Base-by-base conservation (phyloP, 2,113 vertebrate species). In the Cynopterus brachyotis region DNA sequence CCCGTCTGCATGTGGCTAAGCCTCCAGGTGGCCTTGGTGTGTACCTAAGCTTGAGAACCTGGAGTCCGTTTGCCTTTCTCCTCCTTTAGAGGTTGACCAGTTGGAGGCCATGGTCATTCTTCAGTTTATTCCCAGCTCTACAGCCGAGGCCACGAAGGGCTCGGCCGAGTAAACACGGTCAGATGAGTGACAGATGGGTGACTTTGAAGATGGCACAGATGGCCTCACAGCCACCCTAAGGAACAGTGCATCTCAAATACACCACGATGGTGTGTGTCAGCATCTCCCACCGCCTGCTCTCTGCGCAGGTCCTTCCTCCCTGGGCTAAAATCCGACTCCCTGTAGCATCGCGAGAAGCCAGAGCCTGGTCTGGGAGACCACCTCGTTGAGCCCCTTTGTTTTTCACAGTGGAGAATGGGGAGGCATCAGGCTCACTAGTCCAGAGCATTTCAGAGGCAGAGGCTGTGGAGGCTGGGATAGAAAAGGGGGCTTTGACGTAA, bases 221-320 rank as follows among this genome's bases (percentile, higher is more conserved):
- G 26, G 8, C 22, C 10, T 26, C 32, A 3, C 11, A n/a, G 45
- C 69, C 50, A 69, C 32, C 26, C 4, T 30, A 13, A 57, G 22
- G 37, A 35, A 5, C 0, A 17, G 15, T 2, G 5, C 6, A 0
- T 47, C 62, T 59, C 50, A 45, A 13, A 5, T 3, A 1, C 17
- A 16, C 37, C 24, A 10, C 35, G 22, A 13, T 1, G 5, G 4
- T 5, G 4, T 5, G 4, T 30, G 11, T 45, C 45, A 5, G 15
- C 16, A 9, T 9, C 57, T 62, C 50, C 22, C 3, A 3, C 8
- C 1, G 1, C 24, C 26, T 57, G 70, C 28, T 26, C 55, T 37
- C 16, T 3, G 10, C 2, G 2, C 0, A 0, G 6, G 8, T 62
- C 60, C 20, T 15, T 9, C 26, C 5, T 62, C 28, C 3, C 10